Percentiles rank a stretch among this genome's conserved stretches.
phyloP scores from a whole-genome alignment of 2,113 vertebrate species.

The Colistium nudipinnis region DNA sequence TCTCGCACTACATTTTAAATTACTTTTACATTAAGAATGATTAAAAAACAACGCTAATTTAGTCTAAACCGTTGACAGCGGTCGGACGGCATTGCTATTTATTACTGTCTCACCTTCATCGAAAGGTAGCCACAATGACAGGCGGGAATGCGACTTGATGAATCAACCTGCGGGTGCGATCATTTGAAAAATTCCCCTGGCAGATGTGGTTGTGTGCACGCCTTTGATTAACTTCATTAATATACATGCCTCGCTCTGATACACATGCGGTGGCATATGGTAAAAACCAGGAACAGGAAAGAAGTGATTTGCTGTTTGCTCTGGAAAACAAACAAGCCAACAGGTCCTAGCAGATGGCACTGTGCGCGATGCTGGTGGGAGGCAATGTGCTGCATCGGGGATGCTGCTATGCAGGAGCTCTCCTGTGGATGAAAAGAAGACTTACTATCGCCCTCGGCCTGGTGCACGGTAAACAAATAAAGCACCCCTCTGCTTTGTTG shows the following conservation, averaged over 20 bases:
- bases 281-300: conserved; percentile 95
- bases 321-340: conserved; percentile 99
- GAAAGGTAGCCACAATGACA: conserved; percentile 35
- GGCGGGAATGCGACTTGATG: conserved; percentile 46
- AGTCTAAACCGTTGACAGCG: neutral
- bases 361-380: conserved; percentile 87
- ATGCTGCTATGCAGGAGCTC: conserved; percentile 73
- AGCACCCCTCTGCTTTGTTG: conserved; percentile 76
- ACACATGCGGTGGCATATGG: conserved; percentile 96
- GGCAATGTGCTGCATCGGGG: conserved; percentile 72
- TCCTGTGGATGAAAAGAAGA: conserved; percentile 77
- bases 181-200: conserved; percentile 67
- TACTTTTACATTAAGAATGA: neutral
- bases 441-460: conserved; percentile 78
- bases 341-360: conserved; percentile 98
- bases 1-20: neutral
- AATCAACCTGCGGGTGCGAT: conserved; percentile 60
- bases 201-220: conserved; percentile 70
- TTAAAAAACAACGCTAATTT: neutral
- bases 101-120: conserved; percentile 13
- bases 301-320: conserved; percentile 98
- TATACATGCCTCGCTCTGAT: conserved; percentile 95
- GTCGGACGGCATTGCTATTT: conserved; percentile 2
- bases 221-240: conserved; percentile 97
- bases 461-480: conserved; percentile 80